Base-by-base conservation (phyloP, 2,113 vertebrate species). In the Oplegnathus fasciatus region DNA sequence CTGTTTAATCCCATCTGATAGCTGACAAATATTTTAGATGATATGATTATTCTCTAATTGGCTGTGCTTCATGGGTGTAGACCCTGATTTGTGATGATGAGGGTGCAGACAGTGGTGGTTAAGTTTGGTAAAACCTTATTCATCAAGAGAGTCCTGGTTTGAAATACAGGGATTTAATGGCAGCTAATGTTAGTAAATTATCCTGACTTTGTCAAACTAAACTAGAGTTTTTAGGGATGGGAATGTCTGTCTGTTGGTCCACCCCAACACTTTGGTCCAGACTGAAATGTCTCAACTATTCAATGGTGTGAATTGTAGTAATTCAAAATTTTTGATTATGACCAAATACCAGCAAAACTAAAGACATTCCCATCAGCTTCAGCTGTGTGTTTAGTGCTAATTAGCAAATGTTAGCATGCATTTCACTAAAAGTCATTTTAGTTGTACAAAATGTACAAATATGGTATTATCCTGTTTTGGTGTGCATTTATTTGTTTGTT, bases 11-110 rank as follows among this genome's bases (percentile, higher is more conserved):
- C 46, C 54, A 32, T 58, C 65, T 82, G 92, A 92, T 74, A 67
- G 81, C 78, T 90, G 83, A 88, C 86, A 87, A 84, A 89, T 65
- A 61, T 30, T 88, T 87, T 28, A 76, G 66, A 86, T 81, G 42
- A 90, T 50, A 72, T 86, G 72, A 88, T 86, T 76, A 81, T 76
- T 87, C 32, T 83, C 69, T 90, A 87, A 91, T 82, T 85, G 78
- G 69, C 61, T 77, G 42, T 78, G 68, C 80, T 72, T 79, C 74
- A 66, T 66, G 84, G 69, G 44, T 84, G 84, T 48, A 75, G 74
- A 44, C 28, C 61, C 22, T 62, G 13, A 83, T 90, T 74, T 83
- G 48, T 65, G 50, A 77, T 67, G 62, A 82, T 76, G 80, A 50
- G 72, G 71, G 22, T 34, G 58, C 20, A 79, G 37, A 48, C 44